A percentile compares a stretch with the other conserved stretches of the same genome.
phyloP scores from a whole-genome alignment of 2,113 vertebrate species.

The Poeciliopsis turrubarensis region DNA sequence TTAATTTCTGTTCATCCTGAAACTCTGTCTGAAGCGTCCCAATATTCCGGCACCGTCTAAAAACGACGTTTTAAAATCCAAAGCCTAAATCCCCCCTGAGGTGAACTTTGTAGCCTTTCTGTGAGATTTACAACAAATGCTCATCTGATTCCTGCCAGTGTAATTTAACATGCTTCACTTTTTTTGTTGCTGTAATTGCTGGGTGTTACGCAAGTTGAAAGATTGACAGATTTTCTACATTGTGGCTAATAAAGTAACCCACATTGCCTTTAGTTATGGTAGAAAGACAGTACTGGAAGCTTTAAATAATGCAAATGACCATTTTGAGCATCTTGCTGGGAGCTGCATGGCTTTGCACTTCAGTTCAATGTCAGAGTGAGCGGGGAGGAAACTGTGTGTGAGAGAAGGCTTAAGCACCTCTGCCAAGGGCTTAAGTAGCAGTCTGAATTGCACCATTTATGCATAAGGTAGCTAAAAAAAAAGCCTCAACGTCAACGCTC shows the following conservation, averaged over 20 bases:
- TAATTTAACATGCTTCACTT: background rate
- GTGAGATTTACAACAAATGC: background rate
- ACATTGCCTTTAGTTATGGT: slow-evolving; percentile 2
- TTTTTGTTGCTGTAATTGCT: background rate
- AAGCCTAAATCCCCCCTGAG: background rate
- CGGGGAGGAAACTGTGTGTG: slow-evolving; percentile 43
- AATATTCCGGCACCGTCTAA: background rate
- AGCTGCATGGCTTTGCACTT: slow-evolving; percentile 53
- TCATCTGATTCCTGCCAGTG: background rate
- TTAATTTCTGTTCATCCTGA: background rate
- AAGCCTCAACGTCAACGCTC: slow-evolving; percentile 47
- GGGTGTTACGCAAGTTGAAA: background rate
- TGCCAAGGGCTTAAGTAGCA: slow-evolving; percentile 59
- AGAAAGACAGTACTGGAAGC: slow-evolving; percentile 17
- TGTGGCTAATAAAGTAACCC: slow-evolving; percentile 5
- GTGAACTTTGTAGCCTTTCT: background rate
- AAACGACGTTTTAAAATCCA: background rate
- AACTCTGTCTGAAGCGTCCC: background rate
- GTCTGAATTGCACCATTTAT: slow-evolving; percentile 69
- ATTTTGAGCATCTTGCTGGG: slow-evolving; percentile 29
- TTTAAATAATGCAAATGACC: slow-evolving; percentile 58
- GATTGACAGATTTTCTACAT: background rate
- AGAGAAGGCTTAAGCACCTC: slow-evolving; percentile 64
- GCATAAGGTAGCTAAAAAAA: slow-evolving; percentile 52
- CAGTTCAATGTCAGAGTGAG: slow-evolving; percentile 64